Evolutionary conservation across 2,797 vertebrate genomes (phyloP).

Genomic region (Clangula hyemalis): DNA sequence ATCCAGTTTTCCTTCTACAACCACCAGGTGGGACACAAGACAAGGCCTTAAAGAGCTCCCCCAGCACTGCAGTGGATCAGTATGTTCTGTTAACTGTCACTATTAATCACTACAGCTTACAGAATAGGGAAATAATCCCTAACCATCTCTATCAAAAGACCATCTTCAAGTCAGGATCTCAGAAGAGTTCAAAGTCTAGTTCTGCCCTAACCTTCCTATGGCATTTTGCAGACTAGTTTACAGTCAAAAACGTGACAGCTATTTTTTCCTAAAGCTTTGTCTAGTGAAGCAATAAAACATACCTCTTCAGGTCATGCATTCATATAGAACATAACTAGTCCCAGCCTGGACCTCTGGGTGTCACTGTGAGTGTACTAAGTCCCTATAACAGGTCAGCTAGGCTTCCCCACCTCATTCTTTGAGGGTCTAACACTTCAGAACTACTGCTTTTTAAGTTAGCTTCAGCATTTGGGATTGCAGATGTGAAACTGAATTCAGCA

Average conservation of each 20-base stretch:
- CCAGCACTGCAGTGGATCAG: background rate
- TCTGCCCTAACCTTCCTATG: background rate
- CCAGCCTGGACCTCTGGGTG: background rate
- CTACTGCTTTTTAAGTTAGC: too few species aligned
- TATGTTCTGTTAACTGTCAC: background rate
- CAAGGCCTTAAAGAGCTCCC: background rate
- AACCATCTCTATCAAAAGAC: background rate
- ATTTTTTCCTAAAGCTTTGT: background rate
- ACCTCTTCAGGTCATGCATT: accelerated
- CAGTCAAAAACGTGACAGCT: background rate
- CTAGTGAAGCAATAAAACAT: background rate
- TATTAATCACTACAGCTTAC: background rate
- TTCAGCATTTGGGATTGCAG: background rate
- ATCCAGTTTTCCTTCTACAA: background rate
- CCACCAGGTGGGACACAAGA: background rate
- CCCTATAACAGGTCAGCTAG: background rate
- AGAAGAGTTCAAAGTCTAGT: background rate
- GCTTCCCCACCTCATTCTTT: background rate
- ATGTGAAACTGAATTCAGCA: background rate
- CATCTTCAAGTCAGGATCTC: background rate
- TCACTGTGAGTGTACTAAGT: background rate
- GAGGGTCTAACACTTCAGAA: background rate
- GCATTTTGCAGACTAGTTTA: background rate
- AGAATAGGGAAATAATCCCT: background rate
- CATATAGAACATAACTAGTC: background rate